Conservation (phyloP, 2,888 invertebrate genomes). For the Notodonta ziczac region DNA sequence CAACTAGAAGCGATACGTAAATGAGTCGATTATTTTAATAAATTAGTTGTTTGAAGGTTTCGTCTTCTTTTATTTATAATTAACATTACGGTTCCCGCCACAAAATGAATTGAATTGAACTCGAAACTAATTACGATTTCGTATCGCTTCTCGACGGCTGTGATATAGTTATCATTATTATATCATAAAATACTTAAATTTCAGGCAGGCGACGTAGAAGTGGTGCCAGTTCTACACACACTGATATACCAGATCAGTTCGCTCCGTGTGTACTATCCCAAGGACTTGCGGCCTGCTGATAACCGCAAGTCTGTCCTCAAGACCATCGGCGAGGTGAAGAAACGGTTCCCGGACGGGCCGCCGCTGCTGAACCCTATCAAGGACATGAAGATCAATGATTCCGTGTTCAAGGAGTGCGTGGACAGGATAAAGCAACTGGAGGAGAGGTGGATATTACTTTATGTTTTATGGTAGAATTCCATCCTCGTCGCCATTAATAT, state of each 20-base stretch:
- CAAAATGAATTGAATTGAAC: too few relatives aligned
- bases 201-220: slow-evolving; percentile 93
- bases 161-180: too few relatives aligned
- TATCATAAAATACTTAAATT: background rate
- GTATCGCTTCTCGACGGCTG: too few relatives aligned
- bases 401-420: slow-evolving; percentile 91
- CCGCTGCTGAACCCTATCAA: slow-evolving; percentile 96
- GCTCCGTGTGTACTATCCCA: slow-evolving; percentile 94
- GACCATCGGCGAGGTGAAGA: slow-evolving; percentile 94
- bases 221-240: slow-evolving; percentile 93
- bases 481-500: too few relatives aligned
- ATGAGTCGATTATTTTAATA: too few relatives aligned
- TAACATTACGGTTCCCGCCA: too few relatives aligned
- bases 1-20: too few relatives aligned
- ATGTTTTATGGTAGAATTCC: too few relatives aligned
- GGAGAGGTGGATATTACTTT: slow-evolving; percentile 79
- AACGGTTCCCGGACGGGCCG: slow-evolving; percentile 93
- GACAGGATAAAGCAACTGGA: slow-evolving; percentile 93
- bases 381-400: slow-evolving; percentile 97
- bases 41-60: too few relatives aligned
- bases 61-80: too few relatives aligned
- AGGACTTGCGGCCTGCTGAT: slow-evolving; percentile 93
- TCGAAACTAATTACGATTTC: too few relatives aligned
- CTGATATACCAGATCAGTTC: slow-evolving; percentile 95
- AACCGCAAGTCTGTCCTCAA: slow-evolving; percentile 93